Evolutionary conservation across 2,113 vertebrate species (phyloP).

Genomic region (Dicrurus megarhynchus): DNA sequence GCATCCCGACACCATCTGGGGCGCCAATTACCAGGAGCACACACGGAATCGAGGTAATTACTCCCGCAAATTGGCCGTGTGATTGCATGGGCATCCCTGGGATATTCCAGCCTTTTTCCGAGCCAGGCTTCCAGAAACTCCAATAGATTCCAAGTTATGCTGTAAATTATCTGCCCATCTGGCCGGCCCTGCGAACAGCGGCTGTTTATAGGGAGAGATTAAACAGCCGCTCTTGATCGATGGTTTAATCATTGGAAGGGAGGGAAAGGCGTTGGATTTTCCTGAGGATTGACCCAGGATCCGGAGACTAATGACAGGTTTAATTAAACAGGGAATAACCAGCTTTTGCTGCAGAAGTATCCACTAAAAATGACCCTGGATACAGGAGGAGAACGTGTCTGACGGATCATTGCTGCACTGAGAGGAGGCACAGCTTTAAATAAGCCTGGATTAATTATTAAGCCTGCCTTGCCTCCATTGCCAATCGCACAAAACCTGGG

Average conservation of each 20-base stretch:
- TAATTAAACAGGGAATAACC: neutral
- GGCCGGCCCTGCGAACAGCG: neutral
- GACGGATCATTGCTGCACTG: neutral
- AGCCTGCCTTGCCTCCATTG: fast-evolving
- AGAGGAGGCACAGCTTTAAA: neutral
- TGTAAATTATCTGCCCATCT: neutral
- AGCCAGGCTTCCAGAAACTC: neutral
- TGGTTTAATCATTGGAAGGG: slow-evolving; percentile 25
- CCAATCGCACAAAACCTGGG: fast-evolving
- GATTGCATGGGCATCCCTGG: slow-evolving; percentile 41
- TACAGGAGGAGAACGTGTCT: neutral
- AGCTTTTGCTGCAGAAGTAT: neutral
- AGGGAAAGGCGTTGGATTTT: neutral
- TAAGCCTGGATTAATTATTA: neutral
- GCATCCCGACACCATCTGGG: neutral
- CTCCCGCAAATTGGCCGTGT: slow-evolving; percentile 8
- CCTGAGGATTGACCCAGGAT: neutral
- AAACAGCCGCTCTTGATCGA: neutral
- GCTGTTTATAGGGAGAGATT: neutral
- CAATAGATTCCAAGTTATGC: neutral
- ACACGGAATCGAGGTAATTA: neutral
- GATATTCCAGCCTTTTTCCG: neutral
- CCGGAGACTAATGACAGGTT: neutral
- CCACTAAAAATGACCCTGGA: neutral
- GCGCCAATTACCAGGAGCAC: neutral